phyloP scores from a whole-genome alignment of 1,140 invertebrate species.

The Drosophila nebulosa region DNA sequence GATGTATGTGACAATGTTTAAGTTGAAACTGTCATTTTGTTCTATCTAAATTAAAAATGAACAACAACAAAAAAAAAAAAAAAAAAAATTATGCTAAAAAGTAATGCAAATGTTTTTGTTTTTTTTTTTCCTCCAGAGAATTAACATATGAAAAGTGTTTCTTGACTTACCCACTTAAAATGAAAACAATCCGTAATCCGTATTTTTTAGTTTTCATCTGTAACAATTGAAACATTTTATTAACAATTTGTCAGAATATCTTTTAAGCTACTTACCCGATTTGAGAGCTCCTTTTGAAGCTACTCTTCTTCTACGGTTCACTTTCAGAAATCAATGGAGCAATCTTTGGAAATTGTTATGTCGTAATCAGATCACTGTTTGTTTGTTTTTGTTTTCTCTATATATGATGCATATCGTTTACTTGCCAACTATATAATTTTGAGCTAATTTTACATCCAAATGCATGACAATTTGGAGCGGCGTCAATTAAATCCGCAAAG shows the following conservation, averaged over 20 bases:
- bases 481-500: slow-evolving; percentile 21
- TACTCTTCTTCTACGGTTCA: no score
- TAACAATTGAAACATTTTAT: no score
- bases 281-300: no score
- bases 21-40: slow-evolving; percentile 40
- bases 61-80: no score
- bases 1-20: slow-evolving; percentile 25
- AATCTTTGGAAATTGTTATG: neutral
- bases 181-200: no score
- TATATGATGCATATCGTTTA: neutral
- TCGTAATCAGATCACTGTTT: slow-evolving; percentile 14
- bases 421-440: slow-evolving; percentile 33
- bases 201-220: no score
- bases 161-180: no score
- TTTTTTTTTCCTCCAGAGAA: no score
- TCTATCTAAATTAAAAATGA: slow-evolving; percentile 52
- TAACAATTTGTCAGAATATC: no score
- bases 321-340: neutral
- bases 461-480: slow-evolving; percentile 37
- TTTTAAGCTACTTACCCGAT: no score
- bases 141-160: no score
- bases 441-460: slow-evolving; percentile 40
- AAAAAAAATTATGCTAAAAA: slow-evolving; percentile 14
- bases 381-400: neutral
- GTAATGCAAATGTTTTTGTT: no score